Base-by-base conservation (phyloP, 1,140 invertebrate species). In the Anadara kagoshimensis region DNA sequence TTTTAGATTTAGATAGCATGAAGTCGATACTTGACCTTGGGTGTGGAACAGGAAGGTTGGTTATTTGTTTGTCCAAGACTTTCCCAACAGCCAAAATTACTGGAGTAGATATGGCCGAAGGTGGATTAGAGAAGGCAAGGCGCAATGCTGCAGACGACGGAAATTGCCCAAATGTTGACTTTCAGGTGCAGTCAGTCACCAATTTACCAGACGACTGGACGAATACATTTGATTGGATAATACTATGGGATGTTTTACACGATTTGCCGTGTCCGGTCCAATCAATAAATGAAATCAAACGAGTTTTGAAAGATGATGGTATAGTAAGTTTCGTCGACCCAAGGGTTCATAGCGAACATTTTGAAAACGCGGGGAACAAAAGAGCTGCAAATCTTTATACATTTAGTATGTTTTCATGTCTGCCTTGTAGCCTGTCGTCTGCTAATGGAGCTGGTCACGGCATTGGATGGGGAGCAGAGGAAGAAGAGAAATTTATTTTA, bases 321-420 rank as follows among this genome's bases (percentile, higher is more conserved):
- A 51, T 54, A 4, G 11, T 75, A 8, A 54, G 61, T 12, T 26
- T 45, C 1, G 43, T 69, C 18, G 66, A 75, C 20, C 73, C 73
- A 14, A 14, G 16, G 1, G 43, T 75, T 12, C 29, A 62, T n/a
- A 62, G 45, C 5, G 53, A 75, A 20, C 58, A 62, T 43, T 24
- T 18, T n/a, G 24, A 54, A 18, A 75, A 75, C n/a, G 11, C 64
- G 0, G 61, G 53, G 1, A 65, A 47, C 44, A 1, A 16, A 1
- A 45, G 16, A 22, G 66, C 66, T 18, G 43, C 57, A 22, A 14
- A 36, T 11, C 26, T 49, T 18, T 57, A 64, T 29, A 41, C 51
- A 10, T 64, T 57, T 44, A 75, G 73, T 45, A 45, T 61, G 11
- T 75, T 69, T n/a, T 12, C 44, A 4, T 75, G 73, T 64, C 47